A percentile compares a stretch with the other conserved stretches of the same genome.
Conservation (phyloP, 2,888 invertebrate species). For the Drosophila pseudotalamancana region DNA sequence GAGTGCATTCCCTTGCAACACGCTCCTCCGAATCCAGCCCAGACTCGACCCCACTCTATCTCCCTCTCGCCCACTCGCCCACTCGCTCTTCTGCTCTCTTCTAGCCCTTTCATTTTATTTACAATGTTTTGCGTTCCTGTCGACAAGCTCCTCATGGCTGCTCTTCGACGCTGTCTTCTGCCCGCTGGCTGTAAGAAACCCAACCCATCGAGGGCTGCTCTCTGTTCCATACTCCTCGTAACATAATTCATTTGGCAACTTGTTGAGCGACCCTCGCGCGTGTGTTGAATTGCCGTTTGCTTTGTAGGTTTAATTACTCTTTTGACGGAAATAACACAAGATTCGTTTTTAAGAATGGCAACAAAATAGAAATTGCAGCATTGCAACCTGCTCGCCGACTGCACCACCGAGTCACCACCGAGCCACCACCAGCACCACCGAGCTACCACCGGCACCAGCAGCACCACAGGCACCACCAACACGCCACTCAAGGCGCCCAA, state of each 20-base stretch:
- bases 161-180: constrained; percentile 24
- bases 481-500: neutral
- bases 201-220: constrained; percentile 7
- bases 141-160: constrained; percentile 24
- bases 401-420: neutral
- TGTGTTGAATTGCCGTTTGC: constrained; percentile 67
- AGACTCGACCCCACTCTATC: constrained; percentile 5
- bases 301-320: constrained; percentile 77
- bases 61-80: neutral
- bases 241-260: neutral
- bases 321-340: constrained; percentile 78
- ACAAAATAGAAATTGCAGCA: constrained; percentile 54
- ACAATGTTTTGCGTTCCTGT: constrained; percentile 69
- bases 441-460: no score
- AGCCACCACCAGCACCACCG: neutral
- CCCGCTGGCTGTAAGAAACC: constrained; percentile 39
- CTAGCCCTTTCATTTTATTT: constrained; percentile 54
- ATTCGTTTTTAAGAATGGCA: constrained; percentile 59
- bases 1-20: constrained; percentile 20
- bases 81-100: constrained; percentile 36
- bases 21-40: constrained; percentile 1
- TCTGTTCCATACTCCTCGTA: neutral
- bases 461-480: neutral
- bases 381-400: constrained; percentile 23
- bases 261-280: constrained; percentile 35